A percentile compares a stretch with the other conserved stretches of the same genome.
Evolutionary conservation across 2,797 vertebrate genomes (phyloP).

Genomic region (Premnoplex brunnescens): DNA sequence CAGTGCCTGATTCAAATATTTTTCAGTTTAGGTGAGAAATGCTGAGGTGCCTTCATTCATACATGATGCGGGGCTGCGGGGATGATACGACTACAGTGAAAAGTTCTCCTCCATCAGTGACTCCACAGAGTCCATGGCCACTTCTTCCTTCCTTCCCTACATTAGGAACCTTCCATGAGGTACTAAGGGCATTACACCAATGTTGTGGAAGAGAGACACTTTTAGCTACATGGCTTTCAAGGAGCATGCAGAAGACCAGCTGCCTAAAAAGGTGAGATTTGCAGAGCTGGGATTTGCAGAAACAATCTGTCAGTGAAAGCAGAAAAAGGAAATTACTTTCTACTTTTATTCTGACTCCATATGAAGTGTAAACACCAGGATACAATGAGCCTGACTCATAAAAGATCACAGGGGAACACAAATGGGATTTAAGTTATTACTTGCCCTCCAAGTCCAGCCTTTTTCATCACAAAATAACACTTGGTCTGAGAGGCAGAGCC

Average conservation of each 20-base stretch:
- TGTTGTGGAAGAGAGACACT: neutral
- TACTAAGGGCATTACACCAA: neutral
- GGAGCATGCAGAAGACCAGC: neutral
- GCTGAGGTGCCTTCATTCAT: neutral
- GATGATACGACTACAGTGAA: neutral
- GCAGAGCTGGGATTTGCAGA: neutral
- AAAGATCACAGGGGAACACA: neutral
- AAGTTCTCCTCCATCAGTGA: neutral
- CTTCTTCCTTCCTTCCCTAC: neutral
- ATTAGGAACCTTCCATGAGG: neutral
- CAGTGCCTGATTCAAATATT: neutral
- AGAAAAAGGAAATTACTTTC: neutral
- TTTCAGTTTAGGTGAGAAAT: neutral
- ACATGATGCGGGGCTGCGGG: accelerated
- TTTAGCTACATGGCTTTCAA: neutral
- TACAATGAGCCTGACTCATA: neutral
- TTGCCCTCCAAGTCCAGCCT: neutral
- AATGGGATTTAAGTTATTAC: neutral
- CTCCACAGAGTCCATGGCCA: neutral
- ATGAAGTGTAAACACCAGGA: neutral
- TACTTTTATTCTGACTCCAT: neutral
- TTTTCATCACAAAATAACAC: neutral
- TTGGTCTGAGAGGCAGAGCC: neutral
- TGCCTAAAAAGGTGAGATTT: neutral
- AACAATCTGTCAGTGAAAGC: neutral